Evolutionary conservation across 2,888 invertebrate species (phyloP), one percentile per base, ranked within the genome.

Genomic region (Aproaerema taeniolella): DNA sequence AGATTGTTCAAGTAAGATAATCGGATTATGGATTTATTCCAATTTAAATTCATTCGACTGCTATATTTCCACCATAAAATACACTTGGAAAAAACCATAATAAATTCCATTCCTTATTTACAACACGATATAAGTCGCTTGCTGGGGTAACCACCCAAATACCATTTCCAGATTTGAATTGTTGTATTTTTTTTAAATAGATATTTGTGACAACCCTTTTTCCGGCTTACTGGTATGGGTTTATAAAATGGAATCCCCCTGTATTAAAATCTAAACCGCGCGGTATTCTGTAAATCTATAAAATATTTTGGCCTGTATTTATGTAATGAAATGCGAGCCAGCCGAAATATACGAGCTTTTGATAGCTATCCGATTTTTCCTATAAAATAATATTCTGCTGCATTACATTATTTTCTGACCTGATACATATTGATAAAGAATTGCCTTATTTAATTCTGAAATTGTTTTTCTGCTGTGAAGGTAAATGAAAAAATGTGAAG

Each of bases 321-420:
- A 14, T 34, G 15, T n/a, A 34, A 26, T 25, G 24, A 25, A 34
- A 34, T 24, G 34, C 11, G 5, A 24, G 25, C 24, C 20, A 17
- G 32, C 8, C 9, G 11, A 24, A 11, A 9, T 34, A 26, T 34
- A 34, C 25, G 34, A 34, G 25, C 24, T 25, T 34, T 34, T 34
- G 34, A 34, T 34, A 13, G 34, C 20, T 20, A 8, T 20, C 20
- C 20, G 20, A 20, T 6, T 6, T 20, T 4, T 20, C 20, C 20
- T 4, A 20, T 20, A 20, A 20, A 20, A 20, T 20, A 20, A 20
- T 6, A 20, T 6, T 20, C 4, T 20, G n/a, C n/a, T n/a, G n/a
- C 20, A 20, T 20, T 20, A 20, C 4, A 20, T 20, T 6, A 20
- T 6, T 6, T 4, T 20, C 20, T 6, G 20, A 8, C 8, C n/a